Percentiles rank a stretch among this genome's conserved stretches.
phyloP scores from a whole-genome alignment of 2,113 vertebrate genomes.

The Labeo rohita region DNA sequence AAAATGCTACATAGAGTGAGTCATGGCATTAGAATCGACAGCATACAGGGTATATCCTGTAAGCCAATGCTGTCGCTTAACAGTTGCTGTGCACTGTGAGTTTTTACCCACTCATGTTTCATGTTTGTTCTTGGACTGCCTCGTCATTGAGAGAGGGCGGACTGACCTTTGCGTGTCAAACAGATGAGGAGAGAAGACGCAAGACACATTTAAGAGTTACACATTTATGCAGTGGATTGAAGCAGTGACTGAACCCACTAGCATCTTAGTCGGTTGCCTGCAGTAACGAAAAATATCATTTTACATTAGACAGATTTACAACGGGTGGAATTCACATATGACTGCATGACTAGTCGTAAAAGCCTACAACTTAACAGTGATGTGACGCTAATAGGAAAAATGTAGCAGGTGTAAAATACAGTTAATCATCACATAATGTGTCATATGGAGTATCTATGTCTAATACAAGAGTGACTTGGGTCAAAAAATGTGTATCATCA shows the following conservation, averaged over 20 bases:
- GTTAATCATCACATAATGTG: neutral
- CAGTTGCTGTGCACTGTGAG: constrained; percentile 11
- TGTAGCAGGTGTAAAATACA: constrained; percentile 28
- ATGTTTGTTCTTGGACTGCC: constrained; percentile 11
- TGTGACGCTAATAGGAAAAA: constrained; percentile 31
- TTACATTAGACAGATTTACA: constrained; percentile 24
- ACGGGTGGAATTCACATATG: neutral
- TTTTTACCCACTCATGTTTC: constrained; percentile 40
- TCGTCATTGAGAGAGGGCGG: constrained; percentile 12
- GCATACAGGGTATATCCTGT: constrained; percentile 42
- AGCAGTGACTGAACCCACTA: neutral
- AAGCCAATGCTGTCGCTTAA: constrained; percentile 37
- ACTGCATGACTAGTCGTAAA: constrained; percentile 17
- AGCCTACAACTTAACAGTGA: constrained; percentile 29
- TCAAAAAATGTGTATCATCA: neutral
- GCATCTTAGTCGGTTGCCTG: neutral
- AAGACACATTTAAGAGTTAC: neutral
- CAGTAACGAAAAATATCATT: neutral
- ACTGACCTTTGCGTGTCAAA: constrained; percentile 27
- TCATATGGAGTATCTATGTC: neutral
- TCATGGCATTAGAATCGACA: constrained; percentile 51
- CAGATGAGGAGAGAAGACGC: constrained; percentile 7
- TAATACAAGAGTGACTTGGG: neutral
- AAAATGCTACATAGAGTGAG: constrained; percentile 45
- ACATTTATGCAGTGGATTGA: neutral